Evolutionary conservation across 2,888 invertebrate genomes (phyloP).

Genomic region (Xestia ashworthii): DNA sequence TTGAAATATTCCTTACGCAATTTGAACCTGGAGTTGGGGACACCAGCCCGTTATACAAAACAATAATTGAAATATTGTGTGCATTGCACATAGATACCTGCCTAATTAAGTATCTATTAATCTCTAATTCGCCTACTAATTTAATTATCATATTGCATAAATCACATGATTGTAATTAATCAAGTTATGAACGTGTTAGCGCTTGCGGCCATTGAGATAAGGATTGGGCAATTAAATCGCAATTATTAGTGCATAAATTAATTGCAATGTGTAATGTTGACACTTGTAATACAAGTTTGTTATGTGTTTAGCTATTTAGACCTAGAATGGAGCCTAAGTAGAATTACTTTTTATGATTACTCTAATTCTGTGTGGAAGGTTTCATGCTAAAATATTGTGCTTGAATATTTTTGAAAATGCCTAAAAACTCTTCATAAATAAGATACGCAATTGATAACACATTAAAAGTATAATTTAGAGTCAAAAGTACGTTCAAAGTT

Average conservation of each 20-base stretch:
- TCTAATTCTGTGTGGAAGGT: not conserved
- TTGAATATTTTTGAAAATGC: not conserved
- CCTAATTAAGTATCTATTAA: conserved; percentile 9
- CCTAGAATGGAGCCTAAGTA: not conserved
- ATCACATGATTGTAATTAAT: conserved; percentile 31
- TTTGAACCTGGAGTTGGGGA: too few relatives aligned
- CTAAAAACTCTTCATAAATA: not conserved
- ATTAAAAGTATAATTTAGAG: not conserved
- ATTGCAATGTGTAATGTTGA: conserved; percentile 14
- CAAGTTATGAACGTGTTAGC: conserved; percentile 40
- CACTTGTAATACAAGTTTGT: conserved; percentile 8
- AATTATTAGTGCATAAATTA: conserved; percentile 42
- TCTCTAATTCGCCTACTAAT: conserved; percentile 23
- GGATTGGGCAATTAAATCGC: conserved; percentile 37
- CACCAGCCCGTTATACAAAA: too few relatives aligned
- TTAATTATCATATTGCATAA: conserved; percentile 34
- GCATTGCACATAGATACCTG: not conserved
- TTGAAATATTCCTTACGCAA: not conserved
- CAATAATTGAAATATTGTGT: not conserved
- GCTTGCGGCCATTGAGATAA: conserved; percentile 35
- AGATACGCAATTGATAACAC: not conserved
- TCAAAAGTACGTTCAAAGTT: not conserved
- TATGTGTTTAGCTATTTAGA: conserved; percentile 6
- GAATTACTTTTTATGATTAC: not conserved
- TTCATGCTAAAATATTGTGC: not conserved